These are phyloP conservation scores for Cryptophagus acutangulus DNA, from an alignment of 2,888 invertebrate species.

Conservation along the genomic window DNA sequence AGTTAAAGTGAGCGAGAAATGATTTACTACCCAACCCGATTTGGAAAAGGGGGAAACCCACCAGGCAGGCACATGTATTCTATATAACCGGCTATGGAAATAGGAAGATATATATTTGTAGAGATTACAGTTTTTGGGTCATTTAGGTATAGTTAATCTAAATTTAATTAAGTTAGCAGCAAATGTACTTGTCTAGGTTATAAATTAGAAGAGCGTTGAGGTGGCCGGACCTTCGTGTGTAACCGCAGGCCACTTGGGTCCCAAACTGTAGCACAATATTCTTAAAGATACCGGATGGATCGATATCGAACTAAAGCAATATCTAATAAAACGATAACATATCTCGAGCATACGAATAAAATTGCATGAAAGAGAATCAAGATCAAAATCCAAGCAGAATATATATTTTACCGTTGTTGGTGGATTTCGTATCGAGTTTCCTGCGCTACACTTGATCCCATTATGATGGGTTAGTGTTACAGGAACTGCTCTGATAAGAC, in stretches of 20 bases:
- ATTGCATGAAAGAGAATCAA: too few relatives aligned
- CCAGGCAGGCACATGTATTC: constrained; percentile 17
- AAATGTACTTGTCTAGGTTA: constrained; percentile 19
- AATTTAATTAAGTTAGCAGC: constrained; percentile 37
- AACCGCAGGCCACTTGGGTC: constrained; percentile 1
- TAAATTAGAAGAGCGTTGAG: constrained; percentile 20
- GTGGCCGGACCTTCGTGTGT: constrained; percentile 3
- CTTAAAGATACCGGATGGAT: too few relatives aligned
- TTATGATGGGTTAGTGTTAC: constrained; percentile 4
- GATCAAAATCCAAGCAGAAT: too few relatives aligned
- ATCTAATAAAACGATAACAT: too few relatives aligned
- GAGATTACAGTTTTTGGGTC: constrained; percentile 36
- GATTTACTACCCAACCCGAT: constrained; percentile 32
- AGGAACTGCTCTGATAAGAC: constrained; percentile 3
- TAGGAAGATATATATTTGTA: constrained; percentile 13
- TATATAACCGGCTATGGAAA: constrained; percentile 18
- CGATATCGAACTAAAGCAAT: too few relatives aligned
- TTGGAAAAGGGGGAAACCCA: too few relatives aligned
- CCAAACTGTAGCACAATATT: too few relatives aligned
- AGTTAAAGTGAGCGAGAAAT: constrained; percentile 42
- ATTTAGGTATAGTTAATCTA: constrained; percentile 36
- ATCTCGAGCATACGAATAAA: too few relatives aligned
- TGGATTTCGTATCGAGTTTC: too few relatives aligned
- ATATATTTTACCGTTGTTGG: too few relatives aligned
- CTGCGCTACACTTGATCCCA: constrained; percentile 1